Evolutionary conservation across 64 coral and sea anemone species (phyloP).

Genomic region (Dendronephthya gigantea): DNA sequence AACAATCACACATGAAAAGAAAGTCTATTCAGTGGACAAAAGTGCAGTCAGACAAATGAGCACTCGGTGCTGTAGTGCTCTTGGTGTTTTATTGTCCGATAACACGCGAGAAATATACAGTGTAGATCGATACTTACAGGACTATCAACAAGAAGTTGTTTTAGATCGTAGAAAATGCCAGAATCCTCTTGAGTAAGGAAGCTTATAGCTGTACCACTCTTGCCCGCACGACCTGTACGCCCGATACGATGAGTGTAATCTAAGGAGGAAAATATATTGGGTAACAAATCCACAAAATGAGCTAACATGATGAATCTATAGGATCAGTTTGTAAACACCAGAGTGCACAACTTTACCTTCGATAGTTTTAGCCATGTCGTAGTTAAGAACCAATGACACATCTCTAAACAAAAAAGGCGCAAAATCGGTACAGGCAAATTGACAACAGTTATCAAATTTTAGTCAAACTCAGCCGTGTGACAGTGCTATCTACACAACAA

Average conservation of each 20-base stretch:
- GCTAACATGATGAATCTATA: too few species aligned
- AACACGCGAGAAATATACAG: not conserved
- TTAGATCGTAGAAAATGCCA: constrained; percentile 87
- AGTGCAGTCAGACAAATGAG: too few species aligned
- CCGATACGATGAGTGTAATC: constrained; percentile 98
- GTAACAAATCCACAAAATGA: too few species aligned
- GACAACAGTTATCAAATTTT: not conserved
- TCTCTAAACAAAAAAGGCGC: constrained; percentile 45
- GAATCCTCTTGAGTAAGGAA: constrained; percentile 83
- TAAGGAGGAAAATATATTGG: constrained; percentile 6
- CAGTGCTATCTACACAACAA: not conserved
- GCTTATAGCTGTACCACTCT: constrained; percentile 70
- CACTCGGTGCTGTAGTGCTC: too few species aligned
- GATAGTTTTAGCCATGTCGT: constrained; percentile 98
- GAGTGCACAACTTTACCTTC: constrained; percentile 44
- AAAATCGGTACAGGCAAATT: not conserved
- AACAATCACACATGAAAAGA: too few species aligned
- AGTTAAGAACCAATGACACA: constrained; percentile 91
- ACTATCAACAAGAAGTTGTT: constrained; percentile 71
- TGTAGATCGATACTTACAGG: constrained; percentile 61
- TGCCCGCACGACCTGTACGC: constrained; percentile 86
- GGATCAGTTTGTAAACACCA: not conserved
- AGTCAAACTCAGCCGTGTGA: not conserved
- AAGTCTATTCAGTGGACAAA: too few species aligned
- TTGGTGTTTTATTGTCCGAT: too few species aligned